phyloP scores from a whole-genome alignment of 2,797 vertebrate genomes.

The Microhierax caerulescens region DNA sequence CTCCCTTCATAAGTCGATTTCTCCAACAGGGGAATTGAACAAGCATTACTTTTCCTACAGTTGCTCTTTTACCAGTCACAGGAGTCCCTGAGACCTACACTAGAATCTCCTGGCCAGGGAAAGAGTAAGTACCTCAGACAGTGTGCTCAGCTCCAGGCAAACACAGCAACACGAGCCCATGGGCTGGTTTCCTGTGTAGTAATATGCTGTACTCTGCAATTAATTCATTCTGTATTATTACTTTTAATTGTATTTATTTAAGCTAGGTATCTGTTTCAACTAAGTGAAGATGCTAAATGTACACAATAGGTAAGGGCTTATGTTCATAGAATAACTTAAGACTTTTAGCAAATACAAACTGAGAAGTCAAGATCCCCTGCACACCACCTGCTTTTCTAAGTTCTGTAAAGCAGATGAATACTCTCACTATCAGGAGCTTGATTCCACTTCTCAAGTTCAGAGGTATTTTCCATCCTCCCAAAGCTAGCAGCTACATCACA shows the following conservation, averaged over 20 bases:
- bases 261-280: not conserved
- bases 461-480: not conserved
- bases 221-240: fast-evolving
- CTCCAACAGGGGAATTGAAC: not conserved
- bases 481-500: not conserved
- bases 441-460: not conserved
- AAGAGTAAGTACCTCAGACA: fast-evolving
- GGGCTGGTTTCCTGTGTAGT: fast-evolving
- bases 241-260: not conserved
- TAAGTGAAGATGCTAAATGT: fast-evolving
- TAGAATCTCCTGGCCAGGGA: not conserved
- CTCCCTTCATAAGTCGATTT: not conserved
- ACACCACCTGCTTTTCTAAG: fast-evolving
- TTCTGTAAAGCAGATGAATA: not conserved
- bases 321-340: fast-evolving
- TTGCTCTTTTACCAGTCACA: not conserved
- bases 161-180: fast-evolving
- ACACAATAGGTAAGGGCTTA: not conserved
- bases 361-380: not conserved
- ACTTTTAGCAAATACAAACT: not conserved
- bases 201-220: not conserved
- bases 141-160: not conserved
- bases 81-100: fast-evolving
- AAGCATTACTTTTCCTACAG: not conserved
- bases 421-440: not conserved